Evolutionary conservation across 2,888 invertebrate species (phyloP), one percentile per base, ranked within the genome.

Genomic region (Odontomyia ornata): DNA sequence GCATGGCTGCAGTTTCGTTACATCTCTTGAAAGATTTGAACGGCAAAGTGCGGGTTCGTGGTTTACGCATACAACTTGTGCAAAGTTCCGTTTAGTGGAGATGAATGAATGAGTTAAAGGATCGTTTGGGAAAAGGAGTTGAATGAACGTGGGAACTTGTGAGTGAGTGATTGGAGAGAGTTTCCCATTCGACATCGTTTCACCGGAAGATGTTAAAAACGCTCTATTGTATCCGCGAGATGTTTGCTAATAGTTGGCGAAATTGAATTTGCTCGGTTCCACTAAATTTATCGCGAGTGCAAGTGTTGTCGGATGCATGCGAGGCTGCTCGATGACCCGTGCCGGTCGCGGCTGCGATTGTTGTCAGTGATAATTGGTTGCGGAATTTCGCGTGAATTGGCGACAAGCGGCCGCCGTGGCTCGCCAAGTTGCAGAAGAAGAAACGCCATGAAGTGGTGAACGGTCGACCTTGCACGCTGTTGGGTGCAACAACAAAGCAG

Each of bases 1-100:
- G 67, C 67, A 27, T 43, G 67, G 46, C 67, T 23, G 13, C 73
- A 73, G 73, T 73, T 72, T n/a, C 57, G 57, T 52, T 57, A 73
- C 60, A 60, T 73, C 60, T 73, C 36, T 36, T 60, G 73, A 60
- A 60, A 15, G 57, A 46, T 69, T 47, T 23, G 46, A 47, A 69
- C 27, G 65, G 25, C 46, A 2, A 15, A 30, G 65, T 21, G 65
- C 1, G n/a, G 11, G 52, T 15, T 52, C 52, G 52, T 43, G 43
- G 15, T 52, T 15, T 36, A 15, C 15, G 5, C 15, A 15, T 36
- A 9, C 36, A 15, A 18, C 52, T 7, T 52, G 15, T 5, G 52
- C 9, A 23, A 23, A 23, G 7, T 60, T 21, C 60, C 25, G 60
- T 25, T 25, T 23, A 7, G 21, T 60, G 15, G 60, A 52, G 25